These are phyloP conservation scores for Pseudobourletiella spinata DNA, from an alignment of 1,140 invertebrate genomes.

Conservation along the genomic window DNA sequence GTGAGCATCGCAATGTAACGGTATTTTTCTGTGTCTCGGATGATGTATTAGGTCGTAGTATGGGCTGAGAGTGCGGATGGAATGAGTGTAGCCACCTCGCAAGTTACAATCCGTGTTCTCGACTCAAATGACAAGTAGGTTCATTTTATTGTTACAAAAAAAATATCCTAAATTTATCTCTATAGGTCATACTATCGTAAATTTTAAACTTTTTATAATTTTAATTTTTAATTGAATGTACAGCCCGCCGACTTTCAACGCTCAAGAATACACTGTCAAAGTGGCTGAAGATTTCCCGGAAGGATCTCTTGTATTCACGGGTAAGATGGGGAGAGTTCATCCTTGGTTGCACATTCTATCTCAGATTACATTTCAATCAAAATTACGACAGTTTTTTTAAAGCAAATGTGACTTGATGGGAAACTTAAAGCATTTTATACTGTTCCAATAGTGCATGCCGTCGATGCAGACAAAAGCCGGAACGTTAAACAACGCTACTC, in stretches of 20 bases:
- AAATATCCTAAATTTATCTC: too few species aligned
- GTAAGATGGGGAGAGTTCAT: too few species aligned
- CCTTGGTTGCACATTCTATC: too few species aligned
- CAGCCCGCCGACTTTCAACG: conserved; percentile 29
- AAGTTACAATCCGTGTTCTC: conserved; percentile 43
- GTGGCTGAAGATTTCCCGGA: conserved; percentile 35
- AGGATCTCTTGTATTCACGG: conserved; percentile 35
- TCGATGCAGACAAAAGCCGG: conserved; percentile 32
- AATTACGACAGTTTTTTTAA: too few species aligned
- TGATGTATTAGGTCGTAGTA: conserved; percentile 31
- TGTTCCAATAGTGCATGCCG: conserved; percentile 30
- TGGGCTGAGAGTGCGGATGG: conserved; percentile 40
- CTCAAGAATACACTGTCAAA: conserved; percentile 30
- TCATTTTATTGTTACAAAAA: conserved; percentile 11
- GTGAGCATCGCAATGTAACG: neutral
- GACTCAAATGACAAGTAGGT: conserved; percentile 38
- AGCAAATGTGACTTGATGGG: too few species aligned
- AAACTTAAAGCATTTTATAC: too few species aligned
- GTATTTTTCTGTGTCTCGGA: neutral
- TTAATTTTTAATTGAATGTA: neutral
- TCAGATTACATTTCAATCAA: too few species aligned
- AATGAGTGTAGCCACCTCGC: conserved; percentile 40
- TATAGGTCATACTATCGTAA: too few species aligned
- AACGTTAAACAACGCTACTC: conserved; percentile 34
- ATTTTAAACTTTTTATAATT: too few species aligned